These are phyloP conservation scores for Crocuta crocuta DNA, from an alignment of 2,113 vertebrate genomes.

Conservation along the genomic window DNA sequence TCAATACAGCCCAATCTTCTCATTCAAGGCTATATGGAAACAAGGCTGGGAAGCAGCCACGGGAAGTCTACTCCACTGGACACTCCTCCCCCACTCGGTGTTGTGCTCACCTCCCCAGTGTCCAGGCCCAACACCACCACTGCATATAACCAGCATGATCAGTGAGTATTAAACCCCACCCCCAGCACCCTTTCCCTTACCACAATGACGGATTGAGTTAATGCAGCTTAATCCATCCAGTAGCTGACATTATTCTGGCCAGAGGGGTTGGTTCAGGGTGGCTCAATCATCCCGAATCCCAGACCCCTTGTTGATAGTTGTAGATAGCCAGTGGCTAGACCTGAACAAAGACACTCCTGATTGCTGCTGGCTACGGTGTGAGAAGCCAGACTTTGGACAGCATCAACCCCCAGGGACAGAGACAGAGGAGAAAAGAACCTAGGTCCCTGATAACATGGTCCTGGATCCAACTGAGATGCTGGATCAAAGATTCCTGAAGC, in stretches of 20 bases:
- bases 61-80: neutral
- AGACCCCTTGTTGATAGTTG: neutral
- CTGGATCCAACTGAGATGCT: neutral
- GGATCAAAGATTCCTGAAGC: neutral
- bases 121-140: neutral
- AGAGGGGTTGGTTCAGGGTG: neutral
- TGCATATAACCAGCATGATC: neutral
- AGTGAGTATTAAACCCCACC: neutral
- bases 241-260: neutral
- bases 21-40: neutral
- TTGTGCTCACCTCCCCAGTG: neutral
- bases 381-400: neutral
- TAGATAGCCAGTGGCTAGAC: neutral
- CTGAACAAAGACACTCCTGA: neutral
- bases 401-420: neutral
- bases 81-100: accelerated
- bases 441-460: too few relatives aligned
- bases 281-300: neutral
- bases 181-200: neutral
- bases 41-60: neutral
- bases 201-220: neutral
- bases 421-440: neutral
- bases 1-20: neutral
- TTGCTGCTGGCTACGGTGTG: neutral
- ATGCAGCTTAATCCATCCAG: neutral